Conservation (phyloP, 2,113 vertebrate genomes). For the Lutjanus erythropterus region DNA sequence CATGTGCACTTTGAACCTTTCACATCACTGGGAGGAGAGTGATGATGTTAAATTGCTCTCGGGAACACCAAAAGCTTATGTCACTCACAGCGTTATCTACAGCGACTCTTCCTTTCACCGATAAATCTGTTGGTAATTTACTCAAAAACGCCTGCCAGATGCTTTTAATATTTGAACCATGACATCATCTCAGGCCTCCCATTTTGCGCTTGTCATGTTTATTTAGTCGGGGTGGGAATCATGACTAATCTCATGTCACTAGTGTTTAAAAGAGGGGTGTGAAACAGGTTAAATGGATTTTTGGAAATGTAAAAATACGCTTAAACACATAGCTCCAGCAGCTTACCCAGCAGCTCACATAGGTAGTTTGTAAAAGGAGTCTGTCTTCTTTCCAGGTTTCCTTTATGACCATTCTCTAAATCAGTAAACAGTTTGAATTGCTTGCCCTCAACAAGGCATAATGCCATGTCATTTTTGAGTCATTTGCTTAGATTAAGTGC, state of each 20-base stretch:
- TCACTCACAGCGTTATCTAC: conserved; percentile 51
- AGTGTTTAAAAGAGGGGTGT: conserved; percentile 33
- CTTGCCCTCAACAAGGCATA: neutral
- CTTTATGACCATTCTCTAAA: neutral
- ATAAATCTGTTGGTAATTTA: conserved; percentile 60
- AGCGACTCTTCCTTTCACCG: conserved; percentile 39
- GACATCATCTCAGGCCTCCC: conserved; percentile 47
- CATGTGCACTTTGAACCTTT: conserved; percentile 37
- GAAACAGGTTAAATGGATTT: conserved; percentile 37
- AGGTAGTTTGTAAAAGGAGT: neutral
- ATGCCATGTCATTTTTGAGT: conserved; percentile 28
- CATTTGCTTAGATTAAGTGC: conserved; percentile 22
- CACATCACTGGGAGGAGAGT: neutral
- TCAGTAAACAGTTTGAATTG: conserved; percentile 1
- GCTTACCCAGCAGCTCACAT: conserved; percentile 8
- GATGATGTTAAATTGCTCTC: conserved; percentile 17
- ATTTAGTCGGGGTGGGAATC: conserved; percentile 57
- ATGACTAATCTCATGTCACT: conserved; percentile 57
- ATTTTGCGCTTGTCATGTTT: conserved; percentile 65
- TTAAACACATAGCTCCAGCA: neutral
- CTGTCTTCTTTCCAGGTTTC: neutral
- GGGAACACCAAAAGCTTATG: conserved; percentile 20
- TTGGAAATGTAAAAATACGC: conserved; percentile 23
- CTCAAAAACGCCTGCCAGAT: conserved; percentile 50
- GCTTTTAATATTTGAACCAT: conserved; percentile 60